Percentiles rank a stretch among this genome's conserved stretches.
These are phyloP conservation scores for Drosophila fuyamai DNA, from an alignment of 1,140 invertebrate genomes.

Conservation along the genomic window DNA sequence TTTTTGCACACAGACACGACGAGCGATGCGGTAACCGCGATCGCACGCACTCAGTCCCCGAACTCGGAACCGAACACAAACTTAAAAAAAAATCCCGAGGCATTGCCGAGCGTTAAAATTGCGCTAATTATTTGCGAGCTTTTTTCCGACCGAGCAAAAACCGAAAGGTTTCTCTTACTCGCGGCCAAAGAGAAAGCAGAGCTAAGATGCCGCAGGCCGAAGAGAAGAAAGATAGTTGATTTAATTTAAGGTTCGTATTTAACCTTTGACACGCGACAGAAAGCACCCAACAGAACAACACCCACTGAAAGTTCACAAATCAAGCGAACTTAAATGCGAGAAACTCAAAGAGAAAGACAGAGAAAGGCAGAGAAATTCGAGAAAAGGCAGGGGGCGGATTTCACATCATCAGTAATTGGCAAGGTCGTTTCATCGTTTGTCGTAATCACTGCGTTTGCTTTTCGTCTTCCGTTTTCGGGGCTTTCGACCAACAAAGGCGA, in stretches of 20 bases:
- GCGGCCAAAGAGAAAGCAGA: slow-evolving; percentile 42
- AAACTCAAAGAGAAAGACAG: slow-evolving; percentile 28
- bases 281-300: slow-evolving; percentile 14
- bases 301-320: slow-evolving; percentile 59
- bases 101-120: slow-evolving; percentile 70
- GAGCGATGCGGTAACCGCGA: slow-evolving; percentile 55
- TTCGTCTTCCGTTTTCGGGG: slow-evolving; percentile 34
- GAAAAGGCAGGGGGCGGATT: slow-evolving; percentile 9
- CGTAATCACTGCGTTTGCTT: slow-evolving; percentile 76
- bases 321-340: slow-evolving; percentile 35
- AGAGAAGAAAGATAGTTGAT: slow-evolving; percentile 14
- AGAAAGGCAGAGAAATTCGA: not conserved
- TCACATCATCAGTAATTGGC: slow-evolving; percentile 70
- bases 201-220: not conserved
- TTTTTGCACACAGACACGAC: slow-evolving; percentile 23
- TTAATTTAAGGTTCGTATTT: slow-evolving; percentile 59
- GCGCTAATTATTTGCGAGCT: slow-evolving; percentile 81
- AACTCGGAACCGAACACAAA: slow-evolving; percentile 26
- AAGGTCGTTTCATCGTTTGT: slow-evolving; percentile 77
- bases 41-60: slow-evolving; percentile 66
- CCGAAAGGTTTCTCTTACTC: slow-evolving; percentile 23
- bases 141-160: slow-evolving; percentile 24
- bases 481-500: slow-evolving; percentile 55
- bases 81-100: slow-evolving; percentile 27
- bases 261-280: slow-evolving; percentile 57